Evolutionary conservation across 1,140 invertebrate genomes (phyloP), one percentile per base, ranked within the genome.

Genomic region (Ceratina japonica): DNA sequence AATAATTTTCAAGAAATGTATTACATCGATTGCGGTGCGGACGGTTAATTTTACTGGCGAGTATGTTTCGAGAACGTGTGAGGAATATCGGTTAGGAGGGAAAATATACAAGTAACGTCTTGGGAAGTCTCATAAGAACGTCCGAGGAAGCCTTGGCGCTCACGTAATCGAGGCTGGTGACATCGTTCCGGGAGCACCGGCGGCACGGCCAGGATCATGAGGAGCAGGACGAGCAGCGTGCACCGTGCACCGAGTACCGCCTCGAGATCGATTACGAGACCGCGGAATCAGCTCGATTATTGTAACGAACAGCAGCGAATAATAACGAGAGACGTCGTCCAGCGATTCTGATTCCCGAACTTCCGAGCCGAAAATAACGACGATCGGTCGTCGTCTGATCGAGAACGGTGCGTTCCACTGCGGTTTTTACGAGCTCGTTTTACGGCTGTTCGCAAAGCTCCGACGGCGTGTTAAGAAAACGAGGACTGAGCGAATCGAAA

Each of bases 241-340:
- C 58, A 73, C 58, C 12, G 37, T 72, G 70, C 16, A 24, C 4
- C 56, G 15, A 72, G 24, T 24, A 8, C n/a, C n/a, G 18, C 20
- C 18, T 44, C 68, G 49, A 63, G 68, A 78, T 78, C 75, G 68
- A 72, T 78, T 65, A 24, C n/a, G 24, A 54, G 24, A 52, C 27
- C 44, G 24, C 59, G 56, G 54, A 51, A 64, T 72, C 75, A 37
- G 44, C 65, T 56, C 12, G 75, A 72, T 77, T 77, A 20, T 20
- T 54, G 13, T 61, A 31, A 61, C 58, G 66, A 15, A n/a, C 52
- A 24, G 10, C 27, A 56, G 20, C 31, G 61, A 62, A 4, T 15
- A 4, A 22, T 12, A 8, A 13, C 18, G 22, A 61, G 8, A 5
- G 37, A 44, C 37, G 10, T 44, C n/a, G 22, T 18, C 8, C n/a